These are phyloP conservation scores for Gymnobelideus leadbeateri DNA, from an alignment of 2,113 vertebrate species.

Conservation along the genomic window DNA sequence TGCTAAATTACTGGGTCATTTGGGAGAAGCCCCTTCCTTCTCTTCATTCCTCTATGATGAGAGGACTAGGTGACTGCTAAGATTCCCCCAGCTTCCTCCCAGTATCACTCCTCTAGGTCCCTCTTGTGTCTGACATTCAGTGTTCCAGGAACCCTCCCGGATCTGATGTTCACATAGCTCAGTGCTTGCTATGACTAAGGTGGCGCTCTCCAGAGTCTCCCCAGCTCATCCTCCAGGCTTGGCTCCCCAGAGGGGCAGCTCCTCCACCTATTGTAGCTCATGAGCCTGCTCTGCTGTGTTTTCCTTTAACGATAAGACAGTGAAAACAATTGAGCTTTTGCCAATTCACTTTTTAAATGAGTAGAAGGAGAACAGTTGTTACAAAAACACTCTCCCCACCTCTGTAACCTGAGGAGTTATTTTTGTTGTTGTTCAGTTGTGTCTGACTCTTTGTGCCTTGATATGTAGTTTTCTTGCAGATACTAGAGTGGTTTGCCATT, in stretches of 20 bases:
- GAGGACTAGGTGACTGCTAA: background rate
- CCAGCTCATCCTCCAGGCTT: no score
- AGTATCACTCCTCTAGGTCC: no score
- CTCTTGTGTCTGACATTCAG: no score
- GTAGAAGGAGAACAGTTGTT: background rate
- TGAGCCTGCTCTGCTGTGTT: background rate
- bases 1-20: background rate
- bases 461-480: background rate
- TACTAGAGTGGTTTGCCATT: no score
- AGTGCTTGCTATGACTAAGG: conserved; percentile 55
- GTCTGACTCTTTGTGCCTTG: background rate
- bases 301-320: background rate
- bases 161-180: background rate
- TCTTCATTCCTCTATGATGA: background rate
- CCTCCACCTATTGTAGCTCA: background rate
- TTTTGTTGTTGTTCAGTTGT: background rate
- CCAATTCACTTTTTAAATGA: background rate
- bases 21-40: no score
- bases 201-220: background rate
- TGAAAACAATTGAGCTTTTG: background rate
- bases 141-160: background rate
- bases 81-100: background rate
- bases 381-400: background rate
- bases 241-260: no score
- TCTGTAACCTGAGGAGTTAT: background rate